These are phyloP conservation scores for Boloria selene DNA, from an alignment of 2,888 invertebrate species.

Conservation along the genomic window DNA sequence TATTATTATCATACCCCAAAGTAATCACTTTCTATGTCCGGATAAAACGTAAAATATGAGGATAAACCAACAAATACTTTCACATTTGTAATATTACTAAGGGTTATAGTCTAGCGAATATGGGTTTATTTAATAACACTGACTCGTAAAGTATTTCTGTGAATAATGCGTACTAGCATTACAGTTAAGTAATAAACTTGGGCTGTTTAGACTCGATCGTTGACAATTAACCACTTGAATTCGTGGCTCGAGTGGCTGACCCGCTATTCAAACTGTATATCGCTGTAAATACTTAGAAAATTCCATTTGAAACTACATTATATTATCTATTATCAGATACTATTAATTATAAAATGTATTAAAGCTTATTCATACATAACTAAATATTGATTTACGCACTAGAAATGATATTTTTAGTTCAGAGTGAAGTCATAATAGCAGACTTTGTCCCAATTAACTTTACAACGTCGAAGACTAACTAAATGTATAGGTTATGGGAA, in stretches of 20 bases:
- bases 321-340: neutral
- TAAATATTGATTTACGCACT: conserved; percentile 1
- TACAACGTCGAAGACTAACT: conserved; percentile 24
- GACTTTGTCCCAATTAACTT: conserved; percentile 20
- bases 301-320: neutral
- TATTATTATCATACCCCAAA: too few species aligned
- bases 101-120: neutral
- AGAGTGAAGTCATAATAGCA: too few species aligned
- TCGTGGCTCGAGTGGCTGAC: conserved; percentile 40
- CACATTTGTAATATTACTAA: too few species aligned
- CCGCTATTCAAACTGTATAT: conserved; percentile 34
- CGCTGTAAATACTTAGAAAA: conserved; percentile 29
- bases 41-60: too few species aligned
- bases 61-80: too few species aligned
- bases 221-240: conserved; percentile 56
- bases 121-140: neutral
- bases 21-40: too few species aligned
- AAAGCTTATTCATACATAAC: neutral
- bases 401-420: too few species aligned
- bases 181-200: conserved; percentile 16
- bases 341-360: neutral
- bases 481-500: conserved; percentile 22
- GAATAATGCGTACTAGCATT: conserved; percentile 7
- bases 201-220: conserved; percentile 21
- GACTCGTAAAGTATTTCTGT: conserved; percentile 4